Percentiles rank a stretch among this genome's conserved stretches.
Conservation (phyloP, 2,888 invertebrate genomes). For the Acrobasis repandana region DNA sequence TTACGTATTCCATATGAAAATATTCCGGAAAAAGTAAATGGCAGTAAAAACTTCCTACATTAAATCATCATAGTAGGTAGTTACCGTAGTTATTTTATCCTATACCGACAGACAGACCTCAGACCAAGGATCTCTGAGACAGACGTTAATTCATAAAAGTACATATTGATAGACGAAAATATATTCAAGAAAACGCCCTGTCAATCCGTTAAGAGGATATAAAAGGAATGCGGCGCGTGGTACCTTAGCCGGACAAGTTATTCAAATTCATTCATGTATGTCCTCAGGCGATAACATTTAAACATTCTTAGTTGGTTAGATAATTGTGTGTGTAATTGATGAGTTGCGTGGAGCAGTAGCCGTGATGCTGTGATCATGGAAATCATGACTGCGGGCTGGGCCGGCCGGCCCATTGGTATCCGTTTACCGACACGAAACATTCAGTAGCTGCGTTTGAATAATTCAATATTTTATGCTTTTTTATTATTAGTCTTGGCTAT, state of each 20-base stretch:
- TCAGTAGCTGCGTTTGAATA: slow-evolving; percentile 22
- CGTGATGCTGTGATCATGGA: slow-evolving; percentile 50
- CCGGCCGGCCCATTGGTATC: slow-evolving; percentile 21
- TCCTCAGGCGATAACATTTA: slow-evolving; percentile 14
- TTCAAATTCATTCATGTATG: slow-evolving; percentile 17
- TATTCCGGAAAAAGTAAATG: too few species aligned
- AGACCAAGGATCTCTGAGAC: too few species aligned
- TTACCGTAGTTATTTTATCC: too few species aligned
- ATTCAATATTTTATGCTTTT: slow-evolving; percentile 7
- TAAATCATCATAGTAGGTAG: too few species aligned
- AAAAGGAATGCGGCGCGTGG: slow-evolving; percentile 11
- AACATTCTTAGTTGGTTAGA: slow-evolving; percentile 18
- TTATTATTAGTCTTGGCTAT: background rate
- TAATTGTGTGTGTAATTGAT: slow-evolving; percentile 17
- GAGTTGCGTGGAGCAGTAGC: slow-evolving; percentile 65
- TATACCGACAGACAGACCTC: too few species aligned
- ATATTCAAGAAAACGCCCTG: background rate
- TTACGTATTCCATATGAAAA: too few species aligned
- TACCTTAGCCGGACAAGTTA: slow-evolving; percentile 10
- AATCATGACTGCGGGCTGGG: slow-evolving; percentile 52
- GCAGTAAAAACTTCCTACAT: too few species aligned
- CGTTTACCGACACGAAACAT: slow-evolving; percentile 19
- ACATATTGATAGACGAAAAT: background rate
- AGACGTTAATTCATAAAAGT: too few species aligned
- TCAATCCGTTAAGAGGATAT: slow-evolving; percentile 4